Percentiles rank a stretch among this genome's conserved stretches.
Evolutionary conservation across 2,797 vertebrate species (phyloP).

Genomic region (Halcyon chelicuti): DNA sequence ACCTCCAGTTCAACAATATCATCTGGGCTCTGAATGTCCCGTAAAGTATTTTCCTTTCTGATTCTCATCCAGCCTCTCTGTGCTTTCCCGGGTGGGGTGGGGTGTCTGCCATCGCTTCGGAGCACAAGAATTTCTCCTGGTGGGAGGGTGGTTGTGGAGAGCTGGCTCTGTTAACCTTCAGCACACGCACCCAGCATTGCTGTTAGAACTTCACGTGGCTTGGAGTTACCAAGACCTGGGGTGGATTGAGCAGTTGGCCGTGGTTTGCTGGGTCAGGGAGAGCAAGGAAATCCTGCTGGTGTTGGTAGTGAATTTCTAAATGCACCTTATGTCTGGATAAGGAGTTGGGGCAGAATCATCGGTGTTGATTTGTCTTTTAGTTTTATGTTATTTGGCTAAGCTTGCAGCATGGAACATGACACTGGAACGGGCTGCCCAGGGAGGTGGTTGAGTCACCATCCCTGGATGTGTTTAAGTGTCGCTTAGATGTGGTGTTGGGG

Average conservation of each 20-base stretch:
- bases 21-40: background rate
- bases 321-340: background rate
- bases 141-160: background rate
- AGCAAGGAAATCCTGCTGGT: background rate
- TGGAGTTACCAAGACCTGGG: background rate
- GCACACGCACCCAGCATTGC: accelerated
- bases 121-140: background rate
- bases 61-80: background rate
- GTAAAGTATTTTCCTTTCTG: background rate
- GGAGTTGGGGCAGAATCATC: accelerated
- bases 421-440: no score
- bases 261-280: background rate
- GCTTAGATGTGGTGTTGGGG: no score
- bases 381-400: background rate
- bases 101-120: accelerated
- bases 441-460: no score
- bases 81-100: background rate
- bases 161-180: background rate
- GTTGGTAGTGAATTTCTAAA: background rate
- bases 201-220: background rate
- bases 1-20: background rate
- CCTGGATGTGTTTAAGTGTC: no score
- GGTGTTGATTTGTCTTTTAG: background rate
- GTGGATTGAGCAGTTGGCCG: background rate
- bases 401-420: accelerated